Percentiles rank a stretch among this genome's conserved stretches.
Conservation (phyloP, 2,888 invertebrate genomes). For the Parnassius mnemosyne region DNA sequence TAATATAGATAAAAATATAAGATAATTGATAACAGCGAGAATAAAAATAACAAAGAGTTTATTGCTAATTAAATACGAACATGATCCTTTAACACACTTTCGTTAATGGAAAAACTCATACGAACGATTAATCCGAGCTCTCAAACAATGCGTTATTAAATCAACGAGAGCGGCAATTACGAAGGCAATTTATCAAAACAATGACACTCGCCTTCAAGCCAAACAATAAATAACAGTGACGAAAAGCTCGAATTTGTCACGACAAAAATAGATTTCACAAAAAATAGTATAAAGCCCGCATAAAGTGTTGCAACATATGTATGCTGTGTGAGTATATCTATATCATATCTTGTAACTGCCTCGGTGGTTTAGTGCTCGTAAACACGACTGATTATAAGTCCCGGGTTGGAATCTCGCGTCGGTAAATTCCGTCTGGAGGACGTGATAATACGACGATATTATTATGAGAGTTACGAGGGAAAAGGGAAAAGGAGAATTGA, state of each 20-base stretch:
- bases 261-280: constrained; percentile 12
- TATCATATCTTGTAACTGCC: too few relatives aligned
- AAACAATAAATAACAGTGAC: constrained; percentile 18
- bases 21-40: too few relatives aligned
- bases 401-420: too few relatives aligned
- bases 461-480: too few relatives aligned
- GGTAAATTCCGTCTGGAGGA: too few relatives aligned
- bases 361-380: too few relatives aligned
- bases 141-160: constrained; percentile 27
- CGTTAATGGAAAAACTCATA: constrained; percentile 16
- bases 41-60: not conserved
- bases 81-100: constrained; percentile 2
- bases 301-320: too few relatives aligned
- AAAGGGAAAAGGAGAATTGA: too few relatives aligned
- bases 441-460: too few relatives aligned
- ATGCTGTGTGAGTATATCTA: too few relatives aligned
- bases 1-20: too few relatives aligned
- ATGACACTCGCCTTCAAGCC: constrained; percentile 22
- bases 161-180: constrained; percentile 26
- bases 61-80: constrained; percentile 15
- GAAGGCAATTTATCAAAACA: constrained; percentile 25
- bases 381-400: too few relatives aligned
- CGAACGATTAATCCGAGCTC: constrained; percentile 14
- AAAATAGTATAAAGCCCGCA: not conserved
- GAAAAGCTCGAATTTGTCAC: constrained; percentile 18